These are phyloP conservation scores for Podarcis raffonei DNA, from an alignment of 2,113 vertebrate genomes.

Conservation along the genomic window DNA sequence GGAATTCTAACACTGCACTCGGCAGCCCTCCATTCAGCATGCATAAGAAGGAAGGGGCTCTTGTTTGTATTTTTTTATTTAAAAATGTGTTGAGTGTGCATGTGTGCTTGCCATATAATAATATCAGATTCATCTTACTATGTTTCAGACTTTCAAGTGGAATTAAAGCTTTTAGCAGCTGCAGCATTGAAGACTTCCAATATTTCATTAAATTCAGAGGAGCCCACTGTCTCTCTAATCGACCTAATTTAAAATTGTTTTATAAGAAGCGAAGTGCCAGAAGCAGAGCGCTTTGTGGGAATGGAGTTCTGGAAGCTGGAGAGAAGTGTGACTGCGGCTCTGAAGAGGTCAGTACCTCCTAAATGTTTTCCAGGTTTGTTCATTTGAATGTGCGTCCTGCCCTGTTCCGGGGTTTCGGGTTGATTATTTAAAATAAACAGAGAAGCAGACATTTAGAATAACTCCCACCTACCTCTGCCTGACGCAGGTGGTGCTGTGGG, in stretches of 20 bases:
- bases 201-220: conserved; percentile 73
- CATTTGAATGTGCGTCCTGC: background rate
- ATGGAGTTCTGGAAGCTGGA: conserved; percentile 78
- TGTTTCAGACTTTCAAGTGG: conserved; percentile 69
- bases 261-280: conserved; percentile 36
- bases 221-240: conserved; percentile 77
- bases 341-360: conserved; percentile 63
- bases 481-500: no score
- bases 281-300: conserved; percentile 77
- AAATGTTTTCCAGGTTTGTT: background rate
- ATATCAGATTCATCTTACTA: background rate
- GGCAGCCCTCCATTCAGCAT: no score
- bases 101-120: no score
- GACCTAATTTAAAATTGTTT: conserved; percentile 66
- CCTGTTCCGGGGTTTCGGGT: background rate
- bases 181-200: conserved; percentile 85
- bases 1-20: no score
- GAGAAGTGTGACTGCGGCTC: conserved; percentile 91
- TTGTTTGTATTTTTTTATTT: no score
- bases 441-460: background rate
- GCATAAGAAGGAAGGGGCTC: no score
- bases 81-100: no score
- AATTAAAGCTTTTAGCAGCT: conserved; percentile 86
- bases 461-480: background rate
- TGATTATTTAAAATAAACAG: background rate